A percentile compares a stretch with the other conserved stretches of the same genome.
These are phyloP conservation scores for Mormyrus lacerda DNA, from an alignment of 2,113 vertebrate genomes.

Conservation along the genomic window DNA sequence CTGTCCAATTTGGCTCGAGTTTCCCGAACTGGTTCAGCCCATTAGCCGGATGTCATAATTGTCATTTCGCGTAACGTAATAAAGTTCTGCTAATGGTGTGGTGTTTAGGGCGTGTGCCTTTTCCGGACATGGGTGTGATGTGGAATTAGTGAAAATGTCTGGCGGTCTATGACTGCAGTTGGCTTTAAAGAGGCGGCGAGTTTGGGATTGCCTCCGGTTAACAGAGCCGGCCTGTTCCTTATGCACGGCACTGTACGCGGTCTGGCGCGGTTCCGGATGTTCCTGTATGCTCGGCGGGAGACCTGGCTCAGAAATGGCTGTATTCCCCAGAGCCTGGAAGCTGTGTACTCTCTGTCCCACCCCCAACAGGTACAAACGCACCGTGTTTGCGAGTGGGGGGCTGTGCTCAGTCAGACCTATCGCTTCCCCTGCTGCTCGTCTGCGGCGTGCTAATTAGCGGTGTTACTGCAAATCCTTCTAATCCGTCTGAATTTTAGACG, in stretches of 20 bases:
- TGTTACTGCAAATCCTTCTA: constrained; percentile 23
- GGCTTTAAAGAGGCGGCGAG: background rate
- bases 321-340: background rate
- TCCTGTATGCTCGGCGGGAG: background rate
- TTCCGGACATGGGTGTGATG: constrained; percentile 31
- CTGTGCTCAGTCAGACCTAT: background rate
- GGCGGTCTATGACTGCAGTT: constrained; percentile 10
- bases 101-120: constrained; percentile 31
- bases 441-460: constrained; percentile 17
- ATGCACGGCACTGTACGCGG: background rate
- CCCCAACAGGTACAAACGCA: background rate
- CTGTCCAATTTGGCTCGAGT: constrained; percentile 33
- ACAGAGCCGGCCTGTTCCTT: background rate
- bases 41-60: constrained; percentile 31
- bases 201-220: background rate
- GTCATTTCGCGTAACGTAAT: constrained; percentile 22
- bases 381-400: background rate
- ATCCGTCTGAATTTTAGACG: constrained; percentile 5
- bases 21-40: constrained; percentile 27
- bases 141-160: constrained; percentile 31
- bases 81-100: constrained; percentile 34
- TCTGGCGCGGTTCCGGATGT: background rate
- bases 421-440: background rate
- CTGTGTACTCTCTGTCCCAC: background rate
- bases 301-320: background rate